phyloP scores from a whole-genome alignment of 2,888 invertebrate genomes.

The Selenia dentaria region DNA sequence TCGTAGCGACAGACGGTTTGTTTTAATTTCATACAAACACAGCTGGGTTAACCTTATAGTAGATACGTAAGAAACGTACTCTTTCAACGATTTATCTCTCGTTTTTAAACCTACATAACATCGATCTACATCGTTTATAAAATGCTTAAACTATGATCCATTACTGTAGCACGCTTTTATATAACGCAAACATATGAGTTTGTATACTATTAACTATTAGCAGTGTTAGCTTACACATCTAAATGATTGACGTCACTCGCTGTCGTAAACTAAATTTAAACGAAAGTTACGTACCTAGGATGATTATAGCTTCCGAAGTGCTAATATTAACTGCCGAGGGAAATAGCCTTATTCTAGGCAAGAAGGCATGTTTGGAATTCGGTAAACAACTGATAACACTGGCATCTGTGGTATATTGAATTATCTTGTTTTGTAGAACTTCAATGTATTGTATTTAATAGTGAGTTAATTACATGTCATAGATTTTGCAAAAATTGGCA shows the following conservation, averaged over 20 bases:
- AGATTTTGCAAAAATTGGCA: slow-evolving; percentile 9
- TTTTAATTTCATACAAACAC: slow-evolving; percentile 12
- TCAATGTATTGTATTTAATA: slow-evolving; percentile 11
- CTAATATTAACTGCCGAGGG: slow-evolving; percentile 4
- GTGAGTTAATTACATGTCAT: slow-evolving; percentile 9
- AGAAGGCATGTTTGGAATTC: slow-evolving; percentile 2
- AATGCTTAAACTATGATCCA: slow-evolving; percentile 9
- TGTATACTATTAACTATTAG: slow-evolving; percentile 21
- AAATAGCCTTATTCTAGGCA: neutral
- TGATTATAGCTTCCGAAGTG: slow-evolving; percentile 11
- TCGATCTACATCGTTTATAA: slow-evolving; percentile 11
- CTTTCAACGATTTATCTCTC: slow-evolving; percentile 8
- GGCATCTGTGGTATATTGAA: slow-evolving; percentile 8
- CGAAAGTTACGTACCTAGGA: neutral
- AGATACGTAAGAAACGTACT: neutral
- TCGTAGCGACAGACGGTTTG: slow-evolving; percentile 5
- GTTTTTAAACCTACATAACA: slow-evolving; percentile 11
- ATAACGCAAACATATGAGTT: slow-evolving; percentile 22
- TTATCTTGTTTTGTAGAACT: slow-evolving; percentile 14
- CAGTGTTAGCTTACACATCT: slow-evolving; percentile 19
- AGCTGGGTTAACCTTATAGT: slow-evolving; percentile 18
- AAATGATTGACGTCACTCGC: slow-evolving; percentile 27
- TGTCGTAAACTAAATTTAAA: slow-evolving; percentile 12
- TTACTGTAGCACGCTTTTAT: slow-evolving; percentile 24
- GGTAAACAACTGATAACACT: slow-evolving; percentile 15